Conservation (phyloP, 2,113 vertebrate species). For the Charina bottae region DNA sequence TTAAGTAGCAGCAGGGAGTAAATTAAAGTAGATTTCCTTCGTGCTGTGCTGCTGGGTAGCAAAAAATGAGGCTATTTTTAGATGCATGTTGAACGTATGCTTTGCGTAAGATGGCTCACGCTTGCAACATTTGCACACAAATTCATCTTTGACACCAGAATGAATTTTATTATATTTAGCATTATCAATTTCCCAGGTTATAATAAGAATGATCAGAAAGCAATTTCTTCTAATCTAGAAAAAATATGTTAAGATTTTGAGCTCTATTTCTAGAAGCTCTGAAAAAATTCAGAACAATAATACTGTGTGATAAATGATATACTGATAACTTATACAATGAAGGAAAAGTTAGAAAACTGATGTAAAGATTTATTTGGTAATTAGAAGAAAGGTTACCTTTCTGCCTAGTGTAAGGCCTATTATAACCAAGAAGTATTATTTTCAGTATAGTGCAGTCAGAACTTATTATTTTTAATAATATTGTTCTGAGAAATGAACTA, state of each 20-base stretch:
- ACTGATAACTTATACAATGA: neutral
- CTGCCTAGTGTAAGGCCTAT: neutral
- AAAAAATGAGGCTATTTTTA: conserved; percentile 1
- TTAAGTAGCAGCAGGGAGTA: conserved; percentile 34
- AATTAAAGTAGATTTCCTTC: conserved; percentile 23
- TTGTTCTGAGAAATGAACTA: neutral
- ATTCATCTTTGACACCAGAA: conserved; percentile 14
- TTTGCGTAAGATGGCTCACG: neutral
- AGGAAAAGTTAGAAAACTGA: neutral
- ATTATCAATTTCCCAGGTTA: conserved; percentile 15
- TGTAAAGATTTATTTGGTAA: neutral
- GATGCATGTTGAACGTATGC: neutral
- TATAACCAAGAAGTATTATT: neutral
- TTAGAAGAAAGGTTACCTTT: neutral
- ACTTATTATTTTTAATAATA: neutral
- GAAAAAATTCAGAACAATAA: neutral
- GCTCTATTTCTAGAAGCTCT: neutral
- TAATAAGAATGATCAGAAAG: conserved; percentile 14
- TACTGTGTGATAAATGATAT: neutral
- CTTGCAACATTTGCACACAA: conserved; percentile 12
- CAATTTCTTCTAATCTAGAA: conserved; percentile 12
- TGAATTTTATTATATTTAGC: conserved; percentile 10
- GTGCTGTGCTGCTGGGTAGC: neutral
- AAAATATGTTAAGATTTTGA: neutral
- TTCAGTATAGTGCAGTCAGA: neutral